Base-by-base conservation (phyloP, 1,140 invertebrate genomes). In the Leptinotarsa defecta region DNA sequence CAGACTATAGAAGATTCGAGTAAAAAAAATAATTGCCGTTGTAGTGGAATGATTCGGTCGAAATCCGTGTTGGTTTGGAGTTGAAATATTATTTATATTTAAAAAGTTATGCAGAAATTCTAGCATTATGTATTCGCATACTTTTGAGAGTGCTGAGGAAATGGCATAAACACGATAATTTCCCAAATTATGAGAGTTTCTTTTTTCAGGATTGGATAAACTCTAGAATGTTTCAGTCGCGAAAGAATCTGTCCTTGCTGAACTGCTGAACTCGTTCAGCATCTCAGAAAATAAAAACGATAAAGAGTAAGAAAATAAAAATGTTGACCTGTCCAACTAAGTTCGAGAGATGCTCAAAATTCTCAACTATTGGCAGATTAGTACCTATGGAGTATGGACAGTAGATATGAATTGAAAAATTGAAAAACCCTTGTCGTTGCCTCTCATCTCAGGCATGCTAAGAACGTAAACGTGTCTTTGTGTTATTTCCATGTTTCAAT, bases 1-100 rank as follows among this genome's bases (percentile, higher is more conserved):
- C 63, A 65, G 1, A 20, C 20, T 11, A 3, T 65, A 65, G 63
- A 65, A 65, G 20, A 65, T 57, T 57, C 52, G 15, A 57, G 0
- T 57, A 65, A 20, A 24, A 65, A 65, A 65, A 65, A 65, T 65
- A 65, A 65, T 65, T 65, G 3, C 20, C 20, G 63, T 65, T 65
- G 63, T 65, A 27, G 20, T 65, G 15, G 20, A 62, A 62, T 62
- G 13, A 62, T 62, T 62, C 57, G 57, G 15, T 62, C 57, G 19
- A 62, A 62, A 62, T 34, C 6, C 27, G 6, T 65, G 63, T n/a
- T 65, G 63, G 24, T 65, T 65, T 4, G 63, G 63, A 65, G 63
- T 24, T 24, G 17, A 3, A 65, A 17, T 65, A 22, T 24, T 5
- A 65, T 65, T 20, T 24, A 24, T 24, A 65, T 65, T 65, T 20